phyloP scores from a whole-genome alignment of 2,113 vertebrate genomes.

The Odocoileus virginianus region DNA sequence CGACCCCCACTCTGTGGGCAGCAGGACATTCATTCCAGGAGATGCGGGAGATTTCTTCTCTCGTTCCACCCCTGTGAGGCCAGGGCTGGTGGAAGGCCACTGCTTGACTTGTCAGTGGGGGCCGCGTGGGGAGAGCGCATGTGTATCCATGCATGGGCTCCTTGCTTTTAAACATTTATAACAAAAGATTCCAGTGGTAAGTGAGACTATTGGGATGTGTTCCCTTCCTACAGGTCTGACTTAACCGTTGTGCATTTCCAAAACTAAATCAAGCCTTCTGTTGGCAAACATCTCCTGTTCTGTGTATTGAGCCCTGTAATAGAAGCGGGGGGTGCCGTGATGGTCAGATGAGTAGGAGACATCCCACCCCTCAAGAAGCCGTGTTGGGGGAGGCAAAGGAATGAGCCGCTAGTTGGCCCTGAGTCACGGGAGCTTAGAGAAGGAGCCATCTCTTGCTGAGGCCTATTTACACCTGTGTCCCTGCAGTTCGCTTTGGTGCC shows the following conservation, averaged over 20 bases:
- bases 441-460: not conserved
- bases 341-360: not conserved
- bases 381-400: not conserved
- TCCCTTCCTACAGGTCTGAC: not conserved
- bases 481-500: not conserved
- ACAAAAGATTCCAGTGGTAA: not conserved
- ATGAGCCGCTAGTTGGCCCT: not conserved
- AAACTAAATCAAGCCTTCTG: not conserved
- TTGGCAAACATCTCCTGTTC: not conserved
- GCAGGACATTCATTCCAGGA: not conserved
- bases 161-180: not conserved
- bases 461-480: not conserved
- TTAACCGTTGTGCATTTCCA: not conserved
- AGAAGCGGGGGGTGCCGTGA: not conserved
- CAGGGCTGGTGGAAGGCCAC: not conserved
- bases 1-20: not conserved
- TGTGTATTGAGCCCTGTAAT: not conserved
- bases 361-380: not conserved
- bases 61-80: not conserved
- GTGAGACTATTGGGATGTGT: not conserved
- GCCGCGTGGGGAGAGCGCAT: not conserved
- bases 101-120: not conserved
- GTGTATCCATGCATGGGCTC: not conserved
- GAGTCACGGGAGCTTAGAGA: not conserved
- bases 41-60: not conserved